Evolutionary conservation across 1,140 invertebrate species (phyloP), one percentile per base, ranked within the genome.

Genomic region (Heliconius melpomene): DNA sequence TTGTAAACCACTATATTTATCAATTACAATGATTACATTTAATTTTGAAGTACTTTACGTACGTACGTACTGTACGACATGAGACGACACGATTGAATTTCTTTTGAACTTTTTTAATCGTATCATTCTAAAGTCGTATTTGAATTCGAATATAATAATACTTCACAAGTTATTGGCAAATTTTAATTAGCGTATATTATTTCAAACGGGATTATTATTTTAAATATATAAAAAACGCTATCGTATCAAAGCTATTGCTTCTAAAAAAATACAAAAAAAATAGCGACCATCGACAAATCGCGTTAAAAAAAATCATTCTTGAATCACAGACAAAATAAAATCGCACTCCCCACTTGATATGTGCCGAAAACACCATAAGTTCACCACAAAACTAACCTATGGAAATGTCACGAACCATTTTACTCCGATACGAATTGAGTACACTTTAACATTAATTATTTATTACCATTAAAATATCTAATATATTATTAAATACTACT

Each of bases 241-340:
- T 46, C 57, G 79, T 77, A 82, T 32, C 66, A 82, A 82, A 82
- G 81, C 78, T 84, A 82, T 82, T 82, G 83, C 80, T 84, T 77
- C 23, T 73, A 29, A 78, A 85, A 89, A 87, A 88, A 85, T 82
- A 86, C 86, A 26, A 38, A 72, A 86, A 86, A 83, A 81, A 66
- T 29, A 79, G 66, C 79, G 74, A 80, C 76, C 72, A 66, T 60
- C 46, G 66, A 82, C 80, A 71, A 75, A 66, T 78, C 77, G 78
- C 75, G 26, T 77, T 79, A 86, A 86, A 86, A 86, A 89, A 90
- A 91, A 84, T 32, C 86, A 88, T 88, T 86, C 87, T 86, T 79
- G 83, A 92, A 93, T 93, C 91, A 93, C 91, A 93, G 91, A 93
- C 88, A 83, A 86, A 77, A 89, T 90, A 84, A 87, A 89, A 87